These are phyloP conservation scores for Turdus rufiventris DNA, from an alignment of 2,113 vertebrate species.

Conservation along the genomic window DNA sequence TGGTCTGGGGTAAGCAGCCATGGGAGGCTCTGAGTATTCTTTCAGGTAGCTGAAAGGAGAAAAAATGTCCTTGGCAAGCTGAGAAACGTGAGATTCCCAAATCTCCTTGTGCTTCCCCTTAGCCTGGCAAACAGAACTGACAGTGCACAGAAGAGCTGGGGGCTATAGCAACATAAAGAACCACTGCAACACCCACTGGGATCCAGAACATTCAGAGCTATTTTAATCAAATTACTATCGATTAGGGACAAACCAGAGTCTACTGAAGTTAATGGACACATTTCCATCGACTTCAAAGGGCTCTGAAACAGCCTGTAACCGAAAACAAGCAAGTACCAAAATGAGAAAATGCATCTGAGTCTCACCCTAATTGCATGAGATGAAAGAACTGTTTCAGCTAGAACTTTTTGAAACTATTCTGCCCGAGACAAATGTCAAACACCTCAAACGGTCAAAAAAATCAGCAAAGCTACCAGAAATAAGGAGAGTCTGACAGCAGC, in stretches of 20 bases:
- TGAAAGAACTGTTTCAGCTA: constrained; percentile 14
- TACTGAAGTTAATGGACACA: constrained; percentile 49
- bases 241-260: constrained; percentile 47
- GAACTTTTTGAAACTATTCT: not conserved
- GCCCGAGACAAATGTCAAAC: not conserved
- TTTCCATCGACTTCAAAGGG: constrained; percentile 55
- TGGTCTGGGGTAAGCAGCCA: not conserved
- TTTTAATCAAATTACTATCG: constrained; percentile 62
- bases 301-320: not conserved
- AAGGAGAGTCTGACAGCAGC: not conserved
- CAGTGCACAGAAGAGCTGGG: not conserved
- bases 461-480: not conserved
- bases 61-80: not conserved
- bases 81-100: not conserved
- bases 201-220: constrained; percentile 30
- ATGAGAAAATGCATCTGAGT: constrained; percentile 21
- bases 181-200: not conserved
- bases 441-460: not conserved
- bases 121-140: not conserved
- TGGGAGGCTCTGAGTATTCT: not conserved
- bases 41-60: not conserved
- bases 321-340: constrained; percentile 5
- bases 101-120: not conserved
- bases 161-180: not conserved
- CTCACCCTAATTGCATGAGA: constrained; percentile 13